Conservation (phyloP, 2,888 invertebrate genomes). For the Standfussiana lucernea region DNA sequence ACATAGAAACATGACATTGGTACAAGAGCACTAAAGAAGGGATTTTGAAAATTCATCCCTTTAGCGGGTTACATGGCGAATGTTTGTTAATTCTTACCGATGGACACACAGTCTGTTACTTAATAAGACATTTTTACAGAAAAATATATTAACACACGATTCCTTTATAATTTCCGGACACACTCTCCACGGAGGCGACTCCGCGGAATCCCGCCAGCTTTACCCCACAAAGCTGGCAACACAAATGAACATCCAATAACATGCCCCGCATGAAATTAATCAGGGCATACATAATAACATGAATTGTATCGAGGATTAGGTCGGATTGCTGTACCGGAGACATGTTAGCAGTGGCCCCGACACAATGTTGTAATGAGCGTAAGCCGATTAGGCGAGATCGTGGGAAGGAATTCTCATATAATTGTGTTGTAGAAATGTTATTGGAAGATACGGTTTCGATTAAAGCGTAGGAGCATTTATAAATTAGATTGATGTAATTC, state of each 20-base stretch:
- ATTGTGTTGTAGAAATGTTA: constrained; percentile 2
- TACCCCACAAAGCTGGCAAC: neutral
- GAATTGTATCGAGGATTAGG: constrained; percentile 45
- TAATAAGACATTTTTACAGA: neutral
- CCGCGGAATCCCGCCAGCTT: neutral
- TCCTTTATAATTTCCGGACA: constrained; percentile 5
- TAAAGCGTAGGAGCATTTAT: too few relatives aligned
- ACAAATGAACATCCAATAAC: constrained; percentile 27
- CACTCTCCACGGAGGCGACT: neutral
- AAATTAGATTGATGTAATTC: neutral
- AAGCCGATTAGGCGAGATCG: constrained; percentile 45
- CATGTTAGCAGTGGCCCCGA: constrained; percentile 37
- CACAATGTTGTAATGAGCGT: constrained; percentile 53
- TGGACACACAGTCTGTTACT: neutral
- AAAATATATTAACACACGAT: neutral
- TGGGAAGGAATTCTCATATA: constrained; percentile 19
- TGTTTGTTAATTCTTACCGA: neutral
- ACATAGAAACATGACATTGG: neutral
- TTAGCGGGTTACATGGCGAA: neutral
- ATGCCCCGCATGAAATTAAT: constrained; percentile 39
- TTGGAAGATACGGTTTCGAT: neutral
- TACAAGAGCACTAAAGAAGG: neutral
- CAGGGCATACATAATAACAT: constrained; percentile 29
- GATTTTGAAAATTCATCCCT: neutral
- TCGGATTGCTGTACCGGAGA: constrained; percentile 31